Base-by-base conservation (phyloP, 2,113 vertebrate genomes). In the Otus sunia region DNA sequence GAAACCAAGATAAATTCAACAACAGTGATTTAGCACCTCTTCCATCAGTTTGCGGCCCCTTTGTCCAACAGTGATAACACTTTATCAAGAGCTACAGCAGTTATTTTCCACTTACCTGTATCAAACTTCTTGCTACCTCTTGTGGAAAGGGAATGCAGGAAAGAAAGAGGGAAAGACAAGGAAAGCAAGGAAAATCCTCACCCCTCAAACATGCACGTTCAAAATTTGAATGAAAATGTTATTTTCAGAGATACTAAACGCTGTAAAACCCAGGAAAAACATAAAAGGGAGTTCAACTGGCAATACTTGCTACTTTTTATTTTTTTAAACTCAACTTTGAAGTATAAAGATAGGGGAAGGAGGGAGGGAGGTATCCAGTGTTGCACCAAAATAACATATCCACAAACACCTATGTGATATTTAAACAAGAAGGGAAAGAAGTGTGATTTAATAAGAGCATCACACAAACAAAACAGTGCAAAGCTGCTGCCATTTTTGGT, bases 31-130 rank as follows among this genome's bases (percentile, higher is more conserved):
- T 15, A 55, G 36, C 47, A 63, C 3, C 29, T 29, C 1, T 27
- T 58, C 20, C 14, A 4, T 32, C 23, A 71, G 43, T 12, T 23
- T 47, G 32, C n/a, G 37, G 17, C 11, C 75, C n/a, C 19, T 77
- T 34, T 58, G 18, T 37, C 60, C 72, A 55, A 25, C 0, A 1
- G 22, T 29, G 14, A 30, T 8, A 53, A 37, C 2, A 1, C 26
- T 50, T 66, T 32, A 59, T 30, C 21, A 62, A 25, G 43, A 80
- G 41, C 52, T 81, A 43, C 37, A 86, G 21, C 32, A n/a, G 25
- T n/a, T 68, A 16, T 4, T 56, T 37, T 83, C 29, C 8, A 14
- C 9, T 15, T 37, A 12, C 0, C 0, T 5, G 3, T 5, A 53
- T 17, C 45, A 74, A 37, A 18, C 23, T 53, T 66, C 50, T 56